Evolutionary conservation across 2,113 vertebrate genomes (phyloP), one percentile per base, ranked within the genome.

Genomic region (Agapornis roseicollis): DNA sequence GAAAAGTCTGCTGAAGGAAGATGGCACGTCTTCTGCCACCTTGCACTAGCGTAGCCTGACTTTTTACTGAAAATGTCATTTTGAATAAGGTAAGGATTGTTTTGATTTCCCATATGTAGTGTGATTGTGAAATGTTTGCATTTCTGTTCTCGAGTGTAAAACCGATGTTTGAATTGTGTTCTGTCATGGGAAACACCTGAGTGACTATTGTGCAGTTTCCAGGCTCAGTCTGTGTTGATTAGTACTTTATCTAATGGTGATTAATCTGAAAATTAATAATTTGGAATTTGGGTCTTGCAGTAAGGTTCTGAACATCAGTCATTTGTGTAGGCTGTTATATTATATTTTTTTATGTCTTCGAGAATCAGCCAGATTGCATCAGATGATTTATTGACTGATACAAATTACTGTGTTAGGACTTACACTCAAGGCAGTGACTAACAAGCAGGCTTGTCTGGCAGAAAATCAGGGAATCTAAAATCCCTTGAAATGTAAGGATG

Each of bases 1-100:
- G 97, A 97, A 97, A 97, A 94, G 80, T 96, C 92, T 96, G 96
- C 96, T 2, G 85, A 96, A 97, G 94, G 93, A 98, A 42, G 96
- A 96, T 63, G 71, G 88, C 63, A 47, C 46, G 58, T 73, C 95
- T 98, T 94, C 97, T 97, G 88, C 69, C 92, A 95, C 97, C 81
- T 93, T 82, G 46, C 89, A 55, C 95, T 97, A 94, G 95, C 86
- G 71, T 69, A 89, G 95, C 80, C 94, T 91, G 71, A 95, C 80
- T 96, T 97, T 89, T 92, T 82, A 72, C 58, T 89, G 63, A 89
- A 95, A 92, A 53, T 74, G 50, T 9, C 44, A 1, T 90, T 93
- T 92, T 16, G 52, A 85, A 29, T 65, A 89, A 93, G 96, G 95
- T 96, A 96, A 96, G 92, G 42, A 65, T 76, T 95, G 78, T 89